phyloP scores from a whole-genome alignment of 2,797 vertebrate genomes.

The Fistularia tabacaria region DNA sequence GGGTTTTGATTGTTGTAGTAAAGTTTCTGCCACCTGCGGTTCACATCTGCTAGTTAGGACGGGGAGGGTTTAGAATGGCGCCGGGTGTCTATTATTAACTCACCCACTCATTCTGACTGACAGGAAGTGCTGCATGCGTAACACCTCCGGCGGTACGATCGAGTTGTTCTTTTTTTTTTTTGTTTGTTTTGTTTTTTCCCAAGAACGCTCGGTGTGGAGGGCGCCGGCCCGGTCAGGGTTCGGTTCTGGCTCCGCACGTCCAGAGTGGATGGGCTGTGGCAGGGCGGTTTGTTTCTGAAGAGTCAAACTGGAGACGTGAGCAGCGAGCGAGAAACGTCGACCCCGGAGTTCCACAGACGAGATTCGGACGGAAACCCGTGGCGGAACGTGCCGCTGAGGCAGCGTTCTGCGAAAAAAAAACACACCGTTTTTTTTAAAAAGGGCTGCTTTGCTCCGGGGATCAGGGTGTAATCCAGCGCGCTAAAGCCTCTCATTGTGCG shows the following conservation, averaged over 20 bases:
- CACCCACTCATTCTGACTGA: slow-evolving; percentile 58
- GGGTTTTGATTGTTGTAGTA: no score
- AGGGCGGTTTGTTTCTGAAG: no score
- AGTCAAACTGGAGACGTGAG: neutral
- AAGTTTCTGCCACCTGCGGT: neutral
- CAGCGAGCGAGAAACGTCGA: neutral
- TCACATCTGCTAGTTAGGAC: slow-evolving; percentile 11
- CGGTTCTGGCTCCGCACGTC: no score
- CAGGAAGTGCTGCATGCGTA: slow-evolving; percentile 50
- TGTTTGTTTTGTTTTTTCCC: neutral
- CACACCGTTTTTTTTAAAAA: slow-evolving; percentile 14
- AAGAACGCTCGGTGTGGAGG: no score
- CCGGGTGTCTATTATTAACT: slow-evolving; percentile 18
- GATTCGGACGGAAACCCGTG: slow-evolving; percentile 50
- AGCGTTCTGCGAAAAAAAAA: slow-evolving; percentile 25
- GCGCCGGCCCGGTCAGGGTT: no score
- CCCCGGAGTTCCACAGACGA: neutral
- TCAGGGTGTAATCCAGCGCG: slow-evolving; percentile 46
- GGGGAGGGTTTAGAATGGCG: slow-evolving; percentile 16
- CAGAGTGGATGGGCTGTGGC: no score
- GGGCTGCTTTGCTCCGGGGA: slow-evolving; percentile 32
- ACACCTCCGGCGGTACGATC: slow-evolving; percentile 2
- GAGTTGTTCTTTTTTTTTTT: neutral
- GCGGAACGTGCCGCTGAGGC: slow-evolving; percentile 48
- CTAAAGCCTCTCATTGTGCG: slow-evolving; percentile 40